Base-by-base conservation (phyloP, 2,797 vertebrate genomes). In the Octomys mimax region DNA sequence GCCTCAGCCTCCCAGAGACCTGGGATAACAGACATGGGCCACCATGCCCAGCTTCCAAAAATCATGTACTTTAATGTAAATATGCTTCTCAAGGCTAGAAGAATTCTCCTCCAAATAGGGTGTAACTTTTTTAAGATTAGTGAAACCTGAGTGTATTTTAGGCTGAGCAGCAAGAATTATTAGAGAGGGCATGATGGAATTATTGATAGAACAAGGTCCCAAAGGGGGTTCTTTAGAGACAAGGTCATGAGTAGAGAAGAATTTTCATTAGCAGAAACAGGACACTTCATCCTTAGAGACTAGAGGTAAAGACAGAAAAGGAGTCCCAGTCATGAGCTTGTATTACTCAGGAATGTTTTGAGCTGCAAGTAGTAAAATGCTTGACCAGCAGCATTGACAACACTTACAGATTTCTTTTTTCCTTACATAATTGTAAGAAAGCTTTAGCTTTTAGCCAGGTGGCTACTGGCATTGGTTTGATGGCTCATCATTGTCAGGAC, bases 221-320 rank as follows among this genome's bases (percentile, higher is more conserved):
- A 54, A 46, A 87, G 82, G 81, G 62, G 81, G 57, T 85, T 81
- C 64, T 86, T 86, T 59, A 92, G 77, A 57, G 21, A 77, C n/a
- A 70, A 31, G 42, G 77, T 95, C 64, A 92, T 96, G 42, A 87
- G 57, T 77, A 96, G 81, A 89, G 92, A 87, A 83, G 42, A 71
- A 59, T 75, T 94, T 89, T 93, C 71, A 82, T 87, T 85, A 46
- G 39, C 86, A 93, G 91, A 89, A 89, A 71, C 28, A 93, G 36
- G 75, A 13, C 52, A 54, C 62, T 92, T 93, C 7, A 31, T 93
- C 88, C 80, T 61, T 19, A n/a, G 83, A 77, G n/a, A 96, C 59
- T 79, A 73, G 36, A 89, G 52, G 24, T 85, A 66, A 94, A 85
- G n/a, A 79, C 39, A 18, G 49, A 8, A 14, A 87, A 85, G 49